These are phyloP conservation scores for Zaprionus tsacasi DNA, from an alignment of 1,140 invertebrate species.

Conservation along the genomic window DNA sequence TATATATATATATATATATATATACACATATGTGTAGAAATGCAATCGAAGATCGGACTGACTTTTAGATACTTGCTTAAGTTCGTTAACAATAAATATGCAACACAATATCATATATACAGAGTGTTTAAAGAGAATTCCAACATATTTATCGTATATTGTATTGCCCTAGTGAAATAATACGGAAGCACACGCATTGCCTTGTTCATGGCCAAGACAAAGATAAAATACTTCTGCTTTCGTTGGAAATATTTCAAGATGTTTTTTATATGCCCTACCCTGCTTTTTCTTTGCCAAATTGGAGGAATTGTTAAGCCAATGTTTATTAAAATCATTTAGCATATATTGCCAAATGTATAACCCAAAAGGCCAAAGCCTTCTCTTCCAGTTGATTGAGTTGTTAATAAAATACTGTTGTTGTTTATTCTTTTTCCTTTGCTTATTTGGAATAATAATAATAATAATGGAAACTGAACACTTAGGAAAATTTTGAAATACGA, in stretches of 20 bases:
- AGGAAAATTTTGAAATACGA: constrained; percentile 44
- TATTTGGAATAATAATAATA: not conserved
- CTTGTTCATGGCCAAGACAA: constrained; percentile 3
- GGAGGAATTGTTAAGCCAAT: constrained; percentile 29
- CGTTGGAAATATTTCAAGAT: not conserved
- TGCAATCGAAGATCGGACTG: not conserved
- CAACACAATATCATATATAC: too few species aligned
- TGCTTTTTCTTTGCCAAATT: not conserved
- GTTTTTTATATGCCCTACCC: not conserved
- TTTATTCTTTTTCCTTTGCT: not conserved
- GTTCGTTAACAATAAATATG: not conserved
- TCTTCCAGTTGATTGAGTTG: constrained; percentile 9
- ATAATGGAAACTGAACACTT: constrained; percentile 33
- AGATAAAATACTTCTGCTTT: not conserved
- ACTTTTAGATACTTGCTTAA: not conserved
- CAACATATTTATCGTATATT: not conserved
- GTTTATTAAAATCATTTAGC: constrained; percentile 33
- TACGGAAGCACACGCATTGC: not conserved
- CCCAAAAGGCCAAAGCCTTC: constrained; percentile 13
- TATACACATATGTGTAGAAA: not conserved
- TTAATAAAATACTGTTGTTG: not conserved
- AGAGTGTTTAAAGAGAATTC: not conserved
- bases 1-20: constrained; percentile 3
- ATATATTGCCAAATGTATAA: constrained; percentile 11
- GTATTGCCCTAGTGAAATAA: not conserved